These are phyloP conservation scores for Vimba vimba DNA, from an alignment of 2,113 vertebrate genomes.

Conservation along the genomic window DNA sequence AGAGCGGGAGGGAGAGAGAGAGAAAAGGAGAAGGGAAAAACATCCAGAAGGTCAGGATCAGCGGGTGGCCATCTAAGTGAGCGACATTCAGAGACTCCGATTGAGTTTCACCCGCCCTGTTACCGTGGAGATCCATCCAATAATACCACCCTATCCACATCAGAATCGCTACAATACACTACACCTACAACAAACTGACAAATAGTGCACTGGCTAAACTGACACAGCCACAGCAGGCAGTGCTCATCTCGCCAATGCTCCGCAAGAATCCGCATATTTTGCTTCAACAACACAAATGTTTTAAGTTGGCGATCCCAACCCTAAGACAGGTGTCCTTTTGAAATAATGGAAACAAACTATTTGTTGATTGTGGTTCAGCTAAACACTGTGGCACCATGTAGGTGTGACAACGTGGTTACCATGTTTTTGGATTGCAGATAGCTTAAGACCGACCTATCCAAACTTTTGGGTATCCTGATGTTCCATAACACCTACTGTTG, in stretches of 20 bases:
- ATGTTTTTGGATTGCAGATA: not conserved
- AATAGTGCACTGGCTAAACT: conserved; percentile 34
- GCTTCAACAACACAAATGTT: not conserved
- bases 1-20: conserved; percentile 5
- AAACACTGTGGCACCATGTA: not conserved
- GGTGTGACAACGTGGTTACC: not conserved
- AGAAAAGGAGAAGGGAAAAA: conserved; percentile 72
- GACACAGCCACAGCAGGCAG: conserved; percentile 64
- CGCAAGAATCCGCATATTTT: not conserved
- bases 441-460: not conserved
- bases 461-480: not conserved
- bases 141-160: conserved; percentile 49
- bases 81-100: conserved; percentile 73
- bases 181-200: conserved; percentile 40
- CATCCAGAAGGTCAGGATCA: conserved; percentile 82
- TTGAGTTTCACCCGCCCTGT: conserved; percentile 77
- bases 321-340: conserved; percentile 5
- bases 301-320: not conserved
- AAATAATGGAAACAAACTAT: not conserved
- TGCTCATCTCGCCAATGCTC: conserved; percentile 4
- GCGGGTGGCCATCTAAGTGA: conserved; percentile 78
- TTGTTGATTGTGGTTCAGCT: not conserved
- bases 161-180: conserved; percentile 48
- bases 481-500: not conserved
- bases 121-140: conserved; percentile 55